Conservation (phyloP, 1,140 invertebrate species). For the Sweltsa coloradensis region DNA sequence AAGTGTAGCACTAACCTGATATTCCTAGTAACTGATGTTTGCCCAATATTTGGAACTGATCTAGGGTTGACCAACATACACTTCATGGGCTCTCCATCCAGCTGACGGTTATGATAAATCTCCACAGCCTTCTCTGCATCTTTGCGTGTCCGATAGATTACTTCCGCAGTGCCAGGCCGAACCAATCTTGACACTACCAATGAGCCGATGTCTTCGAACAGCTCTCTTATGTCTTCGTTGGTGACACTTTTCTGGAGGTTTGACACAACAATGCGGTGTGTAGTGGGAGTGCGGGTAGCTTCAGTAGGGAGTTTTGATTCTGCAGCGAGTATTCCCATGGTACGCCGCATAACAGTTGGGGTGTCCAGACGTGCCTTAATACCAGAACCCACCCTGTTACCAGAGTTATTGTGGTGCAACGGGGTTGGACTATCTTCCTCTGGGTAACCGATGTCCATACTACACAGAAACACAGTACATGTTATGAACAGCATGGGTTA, state of each 20-base stretch:
- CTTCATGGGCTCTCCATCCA: slow-evolving; percentile 77
- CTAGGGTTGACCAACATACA: slow-evolving; percentile 61
- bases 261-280: slow-evolving; percentile 71
- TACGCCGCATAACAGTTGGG: slow-evolving; percentile 3
- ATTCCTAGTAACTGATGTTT: too few relatives aligned
- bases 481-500: too few relatives aligned
- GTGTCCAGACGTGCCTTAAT: slow-evolving; percentile 17
- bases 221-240: slow-evolving; percentile 79
- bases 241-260: slow-evolving; percentile 77
- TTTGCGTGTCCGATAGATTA: slow-evolving; percentile 71
- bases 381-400: slow-evolving; percentile 17
- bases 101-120: slow-evolving; percentile 80
- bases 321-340: slow-evolving; percentile 4
- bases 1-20: too few relatives aligned
- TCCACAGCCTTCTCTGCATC: slow-evolving; percentile 82
- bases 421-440: background rate
- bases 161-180: slow-evolving; percentile 77
- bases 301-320: slow-evolving; percentile 28
- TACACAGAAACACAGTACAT: too few relatives aligned
- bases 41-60: too few relatives aligned
- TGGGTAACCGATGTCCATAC: too few relatives aligned
- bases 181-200: slow-evolving; percentile 70
- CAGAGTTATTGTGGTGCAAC: background rate
- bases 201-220: slow-evolving; percentile 85
- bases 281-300: slow-evolving; percentile 34